These are phyloP conservation scores for Tolmerus cingulatus DNA, from an alignment of 2,888 invertebrate species.

Conservation along the genomic window DNA sequence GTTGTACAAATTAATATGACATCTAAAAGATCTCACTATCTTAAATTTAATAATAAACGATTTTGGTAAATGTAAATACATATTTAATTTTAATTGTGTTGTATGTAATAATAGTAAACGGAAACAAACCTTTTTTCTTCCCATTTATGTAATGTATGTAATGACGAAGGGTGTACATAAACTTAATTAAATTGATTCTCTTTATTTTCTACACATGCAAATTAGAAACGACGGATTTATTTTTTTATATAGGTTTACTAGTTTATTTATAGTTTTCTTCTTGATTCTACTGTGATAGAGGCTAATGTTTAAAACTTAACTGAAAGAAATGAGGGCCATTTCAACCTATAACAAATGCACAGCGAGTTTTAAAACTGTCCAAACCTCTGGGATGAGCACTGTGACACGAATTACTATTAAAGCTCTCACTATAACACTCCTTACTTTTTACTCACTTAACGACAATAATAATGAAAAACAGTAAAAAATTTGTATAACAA, in stretches of 20 bases:
- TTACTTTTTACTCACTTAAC: conserved; percentile 19
- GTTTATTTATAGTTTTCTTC: conserved; percentile 17
- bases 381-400: background rate
- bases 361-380: conserved; percentile 4
- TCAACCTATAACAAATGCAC: conserved; percentile 33
- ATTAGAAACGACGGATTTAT: background rate
- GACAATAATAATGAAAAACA: conserved; percentile 40
- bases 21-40: too few relatives aligned
- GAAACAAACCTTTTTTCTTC: background rate
- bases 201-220: background rate
- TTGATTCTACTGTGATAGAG: conserved; percentile 7
- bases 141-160: background rate
- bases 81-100: too few relatives aligned
- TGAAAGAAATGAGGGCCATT: conserved; percentile 27
- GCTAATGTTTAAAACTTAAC: conserved; percentile 28
- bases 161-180: background rate
- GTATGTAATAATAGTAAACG: too few relatives aligned
- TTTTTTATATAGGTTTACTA: background rate
- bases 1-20: too few relatives aligned
- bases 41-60: too few relatives aligned
- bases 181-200: background rate
- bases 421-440: conserved; percentile 20
- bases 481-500: conserved; percentile 44
- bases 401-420: conserved; percentile 12
- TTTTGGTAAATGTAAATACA: too few relatives aligned